Evolutionary conservation across 1,140 invertebrate species (phyloP).

Genomic region (Drosophila triauraria): DNA sequence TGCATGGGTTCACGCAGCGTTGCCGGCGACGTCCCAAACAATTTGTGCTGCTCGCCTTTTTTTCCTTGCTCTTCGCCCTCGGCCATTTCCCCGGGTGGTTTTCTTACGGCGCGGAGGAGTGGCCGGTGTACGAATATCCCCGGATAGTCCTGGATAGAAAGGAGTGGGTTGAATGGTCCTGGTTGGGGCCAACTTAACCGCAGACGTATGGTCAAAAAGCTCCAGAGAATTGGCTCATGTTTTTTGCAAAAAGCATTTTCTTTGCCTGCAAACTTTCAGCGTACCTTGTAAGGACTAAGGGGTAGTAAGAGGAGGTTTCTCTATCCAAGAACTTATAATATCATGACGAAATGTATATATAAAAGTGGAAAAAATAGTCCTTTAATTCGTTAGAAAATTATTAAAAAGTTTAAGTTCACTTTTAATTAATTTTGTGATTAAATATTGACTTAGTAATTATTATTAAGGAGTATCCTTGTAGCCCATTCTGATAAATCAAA

Average conservation of each 20-base stretch:
- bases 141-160: conserved; percentile 3
- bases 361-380: no score
- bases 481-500: not conserved
- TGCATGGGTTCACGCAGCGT: conserved; percentile 77
- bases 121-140: not conserved
- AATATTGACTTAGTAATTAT: not conserved
- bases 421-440: not conserved
- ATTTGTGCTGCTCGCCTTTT: conserved; percentile 59
- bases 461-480: conserved; percentile 1
- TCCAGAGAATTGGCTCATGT: conserved; percentile 77
- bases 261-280: conserved; percentile 48
- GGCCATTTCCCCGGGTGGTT: conserved; percentile 18
- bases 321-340: no score
- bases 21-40: conserved; percentile 66
- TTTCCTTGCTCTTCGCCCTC: conserved; percentile 22
- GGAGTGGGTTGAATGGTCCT: conserved; percentile 38
- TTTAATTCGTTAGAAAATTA: no score
- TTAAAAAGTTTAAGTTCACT: no score
- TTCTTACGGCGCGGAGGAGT: conserved; percentile 37
- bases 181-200: conserved; percentile 68
- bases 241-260: conserved; percentile 62
- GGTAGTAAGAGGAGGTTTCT: conserved; percentile 2
- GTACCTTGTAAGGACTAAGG: conserved; percentile 24
- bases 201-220: conserved; percentile 79
- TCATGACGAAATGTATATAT: not conserved